Evolutionary conservation across 2,113 vertebrate species (phyloP).

Genomic region (Boleophthalmus pectinirostris): DNA sequence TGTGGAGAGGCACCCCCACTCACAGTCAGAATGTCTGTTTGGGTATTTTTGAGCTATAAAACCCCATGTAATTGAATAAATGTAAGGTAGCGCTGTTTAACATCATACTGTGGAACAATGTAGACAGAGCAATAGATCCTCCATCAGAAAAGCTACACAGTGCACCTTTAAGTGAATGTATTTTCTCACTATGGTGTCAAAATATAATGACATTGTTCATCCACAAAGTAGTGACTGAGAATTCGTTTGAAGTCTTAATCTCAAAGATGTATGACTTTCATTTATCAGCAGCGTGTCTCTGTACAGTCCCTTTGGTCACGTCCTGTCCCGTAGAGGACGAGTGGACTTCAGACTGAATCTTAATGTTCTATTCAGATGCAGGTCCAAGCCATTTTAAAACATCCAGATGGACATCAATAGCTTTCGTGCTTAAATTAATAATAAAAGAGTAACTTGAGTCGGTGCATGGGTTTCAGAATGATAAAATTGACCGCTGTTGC

Average conservation of each 20-base stretch:
- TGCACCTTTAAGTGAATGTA: not conserved
- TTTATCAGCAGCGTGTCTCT: slow-evolving; percentile 4
- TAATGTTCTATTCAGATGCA: slow-evolving; percentile 60
- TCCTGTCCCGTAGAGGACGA: slow-evolving; percentile 9
- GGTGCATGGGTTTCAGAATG: not conserved
- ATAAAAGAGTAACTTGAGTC: slow-evolving; percentile 23
- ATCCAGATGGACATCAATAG: slow-evolving; percentile 42
- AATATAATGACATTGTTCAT: not conserved
- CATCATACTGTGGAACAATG: too few relatives aligned
- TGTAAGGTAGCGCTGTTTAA: too few relatives aligned
- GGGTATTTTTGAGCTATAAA: too few relatives aligned
- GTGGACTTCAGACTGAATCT: slow-evolving; percentile 31
- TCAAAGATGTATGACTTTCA: too few relatives aligned
- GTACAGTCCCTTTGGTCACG: slow-evolving; percentile 5
- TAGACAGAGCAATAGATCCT: too few relatives aligned
- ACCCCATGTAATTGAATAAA: too few relatives aligned
- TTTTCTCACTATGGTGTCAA: not conserved
- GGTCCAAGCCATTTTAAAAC: slow-evolving; percentile 50
- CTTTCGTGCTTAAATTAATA: slow-evolving; percentile 56
- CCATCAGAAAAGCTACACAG: too few relatives aligned
- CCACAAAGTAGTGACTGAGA: not conserved
- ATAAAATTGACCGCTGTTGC: too few relatives aligned
- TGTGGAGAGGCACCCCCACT: too few relatives aligned
- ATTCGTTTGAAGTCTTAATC: not conserved
- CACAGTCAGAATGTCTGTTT: too few relatives aligned